Evolutionary conservation across 2,888 invertebrate species (phyloP), one percentile per base, ranked within the genome.

Genomic region (Amorpha juglandis): DNA sequence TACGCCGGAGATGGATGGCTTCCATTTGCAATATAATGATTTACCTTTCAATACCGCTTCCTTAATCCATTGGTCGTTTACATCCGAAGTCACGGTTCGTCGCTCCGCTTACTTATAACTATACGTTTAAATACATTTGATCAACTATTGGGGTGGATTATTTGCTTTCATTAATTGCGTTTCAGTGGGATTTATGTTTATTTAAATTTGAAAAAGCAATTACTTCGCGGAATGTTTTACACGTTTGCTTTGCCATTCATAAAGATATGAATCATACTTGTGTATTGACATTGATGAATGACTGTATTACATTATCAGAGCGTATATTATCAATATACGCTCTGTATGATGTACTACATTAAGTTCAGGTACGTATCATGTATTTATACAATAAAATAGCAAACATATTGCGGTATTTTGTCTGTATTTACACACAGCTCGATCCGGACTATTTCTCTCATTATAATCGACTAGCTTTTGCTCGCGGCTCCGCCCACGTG

Each of bases 1-100:
- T 82, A 82, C 77, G 73, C 67, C 55, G 68, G 79, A 85, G 84
- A 86, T 79, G 75, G 77, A 84, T 84, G 73, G 74, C 73, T 69
- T 74, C 76, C 78, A 84, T 84, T 85, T 79, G 74, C 77, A 75
- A 76, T 71, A 70, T 66, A 80, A 74, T 75, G 71, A 76, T 77
- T 73, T 75, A 74, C 74, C 55, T 62, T 65, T 63, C 51, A 63
- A 63, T 63, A 63, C 38, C 35, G 35, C 21, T 63, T 66, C 52
- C 63, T 63, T n/a, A 53, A 62, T 64, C 64, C 63, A 68, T 69
- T 68, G 68, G 62, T 12, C 58, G 42, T 62, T 51, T 45, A 19
- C 35, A 69, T 71, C 69, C 52, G 63, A 70, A 35, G 35, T n/a
- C 55, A 35, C 55, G 38, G 55, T 38, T 38, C 55, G 42, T 42